Evolutionary conservation across 2,888 invertebrate species (phyloP).

Genomic region (Branchellion lobata): DNA sequence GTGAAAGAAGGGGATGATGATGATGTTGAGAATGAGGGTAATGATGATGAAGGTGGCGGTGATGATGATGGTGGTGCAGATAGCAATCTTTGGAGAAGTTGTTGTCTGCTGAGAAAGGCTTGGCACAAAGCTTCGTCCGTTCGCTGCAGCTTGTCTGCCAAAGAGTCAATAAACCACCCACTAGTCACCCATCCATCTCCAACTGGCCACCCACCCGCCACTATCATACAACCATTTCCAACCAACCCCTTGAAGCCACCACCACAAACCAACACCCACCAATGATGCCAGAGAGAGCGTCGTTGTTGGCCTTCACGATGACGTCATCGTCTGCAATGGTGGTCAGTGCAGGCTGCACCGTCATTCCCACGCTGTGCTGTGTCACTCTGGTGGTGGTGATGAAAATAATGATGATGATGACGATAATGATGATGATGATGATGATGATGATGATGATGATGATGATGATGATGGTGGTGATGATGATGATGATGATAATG

Average conservation of each 20-base stretch:
- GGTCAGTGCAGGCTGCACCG: no score
- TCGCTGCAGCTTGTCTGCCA: neutral
- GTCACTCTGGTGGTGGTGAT: neutral
- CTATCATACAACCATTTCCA: no score
- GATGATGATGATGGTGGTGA: slow-evolving; percentile 18
- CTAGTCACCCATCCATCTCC: no score
- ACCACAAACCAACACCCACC: no score
- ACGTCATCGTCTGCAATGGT: no score
- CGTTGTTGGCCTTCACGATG: no score
- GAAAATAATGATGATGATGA: slow-evolving; percentile 23
- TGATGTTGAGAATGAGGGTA: neutral
- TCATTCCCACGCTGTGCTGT: no score
- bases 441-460: slow-evolving; percentile 23
- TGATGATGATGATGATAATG: neutral
- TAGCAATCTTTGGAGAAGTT: neutral
- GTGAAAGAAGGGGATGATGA: neutral
- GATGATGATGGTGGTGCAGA: neutral
- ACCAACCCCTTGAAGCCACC: no score
- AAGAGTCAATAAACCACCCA: no score
- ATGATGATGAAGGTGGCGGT: slow-evolving; percentile 24
- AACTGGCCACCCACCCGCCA: no score
- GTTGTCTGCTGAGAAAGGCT: neutral
- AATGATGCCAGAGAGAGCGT: no score
- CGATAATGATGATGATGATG: slow-evolving; percentile 28
- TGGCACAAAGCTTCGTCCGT: neutral